phyloP scores from a whole-genome alignment of 2,888 invertebrate species.

The Plebejus argus region DNA sequence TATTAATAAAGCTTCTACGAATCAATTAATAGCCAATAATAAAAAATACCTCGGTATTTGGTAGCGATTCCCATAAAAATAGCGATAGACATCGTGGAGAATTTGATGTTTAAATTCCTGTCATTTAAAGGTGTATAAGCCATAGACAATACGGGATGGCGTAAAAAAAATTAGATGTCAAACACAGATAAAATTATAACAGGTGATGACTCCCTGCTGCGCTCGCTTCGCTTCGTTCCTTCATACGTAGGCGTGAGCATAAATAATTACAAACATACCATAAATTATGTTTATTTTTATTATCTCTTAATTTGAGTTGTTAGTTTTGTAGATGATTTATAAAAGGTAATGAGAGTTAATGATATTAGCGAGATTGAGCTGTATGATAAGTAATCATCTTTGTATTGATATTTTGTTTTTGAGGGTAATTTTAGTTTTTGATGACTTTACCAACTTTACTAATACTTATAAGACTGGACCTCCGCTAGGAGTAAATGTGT shows the following conservation, averaged over 20 bases:
- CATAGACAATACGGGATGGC: slow-evolving; percentile 25
- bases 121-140: slow-evolving; percentile 25
- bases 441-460: not conserved
- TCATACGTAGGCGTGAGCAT: slow-evolving; percentile 33
- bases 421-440: not conserved
- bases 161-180: slow-evolving; percentile 22
- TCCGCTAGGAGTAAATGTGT: too few relatives aligned
- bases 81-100: not conserved
- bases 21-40: not conserved
- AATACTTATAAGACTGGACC: too few relatives aligned
- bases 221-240: slow-evolving; percentile 29
- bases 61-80: slow-evolving; percentile 5
- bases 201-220: slow-evolving; percentile 29
- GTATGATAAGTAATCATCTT: not conserved
- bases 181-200: slow-evolving; percentile 28
- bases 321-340: not conserved
- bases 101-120: slow-evolving; percentile 23
- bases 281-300: slow-evolving; percentile 36
- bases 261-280: slow-evolving; percentile 35
- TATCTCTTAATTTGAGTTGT: slow-evolving; percentile 27
- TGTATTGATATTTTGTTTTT: not conserved
- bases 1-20: not conserved
- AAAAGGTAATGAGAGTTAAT: not conserved
- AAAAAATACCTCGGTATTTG: not conserved
- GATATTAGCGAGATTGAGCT: not conserved